Evolutionary conservation across 2,113 vertebrate genomes (phyloP).

Genomic region (Melanerpes formicivorus): DNA sequence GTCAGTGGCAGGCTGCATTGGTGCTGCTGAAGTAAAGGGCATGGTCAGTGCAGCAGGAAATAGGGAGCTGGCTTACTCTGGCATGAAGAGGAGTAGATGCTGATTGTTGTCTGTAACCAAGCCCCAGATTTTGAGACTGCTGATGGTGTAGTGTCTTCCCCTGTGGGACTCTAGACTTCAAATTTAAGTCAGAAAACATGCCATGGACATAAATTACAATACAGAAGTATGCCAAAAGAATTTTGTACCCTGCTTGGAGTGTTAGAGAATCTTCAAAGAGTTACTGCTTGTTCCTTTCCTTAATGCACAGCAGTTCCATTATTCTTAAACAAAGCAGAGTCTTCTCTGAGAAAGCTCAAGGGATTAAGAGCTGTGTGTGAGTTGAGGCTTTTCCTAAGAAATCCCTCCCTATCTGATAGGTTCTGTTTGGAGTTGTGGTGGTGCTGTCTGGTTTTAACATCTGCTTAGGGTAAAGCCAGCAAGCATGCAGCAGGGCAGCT

Average conservation of each 20-base stretch:
- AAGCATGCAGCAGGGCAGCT: neutral
- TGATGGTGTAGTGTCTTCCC: neutral
- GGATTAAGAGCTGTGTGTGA: neutral
- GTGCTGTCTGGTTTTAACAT: neutral
- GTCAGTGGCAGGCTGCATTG: neutral
- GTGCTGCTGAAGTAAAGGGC: neutral
- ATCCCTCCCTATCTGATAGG: slow-evolving; percentile 33
- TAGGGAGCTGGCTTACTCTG: neutral
- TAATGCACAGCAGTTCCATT: neutral
- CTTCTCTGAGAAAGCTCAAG: neutral
- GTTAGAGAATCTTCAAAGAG: neutral
- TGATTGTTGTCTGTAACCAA: neutral
- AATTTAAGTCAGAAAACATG: neutral
- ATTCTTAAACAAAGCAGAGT: neutral
- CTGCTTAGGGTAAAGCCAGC: neutral
- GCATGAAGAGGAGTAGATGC: neutral
- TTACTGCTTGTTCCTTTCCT: neutral
- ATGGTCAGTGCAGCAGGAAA: neutral
- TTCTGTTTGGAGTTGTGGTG: neutral
- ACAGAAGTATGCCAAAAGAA: neutral
- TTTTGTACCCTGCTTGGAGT: neutral
- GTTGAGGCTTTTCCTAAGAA: neutral
- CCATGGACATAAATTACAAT: neutral
- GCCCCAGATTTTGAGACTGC: neutral
- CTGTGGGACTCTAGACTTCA: neutral